A percentile compares a stretch with the other conserved stretches of the same genome.
Evolutionary conservation across 2,113 vertebrate species (phyloP).

Genomic region (Corvus hawaiiensis): DNA sequence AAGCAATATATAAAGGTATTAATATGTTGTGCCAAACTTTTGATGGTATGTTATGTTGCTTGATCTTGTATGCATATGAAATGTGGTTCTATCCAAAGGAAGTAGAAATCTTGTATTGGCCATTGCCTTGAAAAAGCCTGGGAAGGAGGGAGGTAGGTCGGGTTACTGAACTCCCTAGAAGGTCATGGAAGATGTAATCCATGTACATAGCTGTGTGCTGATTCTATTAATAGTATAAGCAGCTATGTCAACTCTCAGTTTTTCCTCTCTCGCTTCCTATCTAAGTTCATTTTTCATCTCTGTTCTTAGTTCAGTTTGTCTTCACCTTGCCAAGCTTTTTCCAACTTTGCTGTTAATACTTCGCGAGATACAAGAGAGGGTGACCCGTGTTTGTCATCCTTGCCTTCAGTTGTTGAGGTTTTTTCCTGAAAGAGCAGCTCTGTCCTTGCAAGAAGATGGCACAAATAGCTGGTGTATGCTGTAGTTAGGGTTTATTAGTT

Average conservation of each 20-base stretch:
- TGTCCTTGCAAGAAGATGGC: background rate
- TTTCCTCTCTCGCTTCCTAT: conserved; percentile 3
- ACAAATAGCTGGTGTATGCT: background rate
- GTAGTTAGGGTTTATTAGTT: background rate
- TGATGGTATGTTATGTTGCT: background rate
- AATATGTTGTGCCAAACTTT: background rate
- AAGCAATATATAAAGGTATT: background rate
- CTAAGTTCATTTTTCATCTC: background rate
- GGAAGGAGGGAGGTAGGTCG: background rate
- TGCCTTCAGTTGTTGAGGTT: background rate
- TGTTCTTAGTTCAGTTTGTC: background rate
- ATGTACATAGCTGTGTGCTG: background rate
- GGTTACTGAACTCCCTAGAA: background rate
- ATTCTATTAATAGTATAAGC: background rate
- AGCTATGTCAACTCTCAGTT: background rate
- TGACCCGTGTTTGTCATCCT: background rate
- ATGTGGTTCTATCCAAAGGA: background rate
- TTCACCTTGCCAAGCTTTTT: background rate
- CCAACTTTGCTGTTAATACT: background rate
- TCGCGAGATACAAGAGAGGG: background rate
- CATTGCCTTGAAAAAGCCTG: background rate
- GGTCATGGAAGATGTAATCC: background rate
- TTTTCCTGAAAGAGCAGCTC: background rate
- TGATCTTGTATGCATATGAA: background rate
- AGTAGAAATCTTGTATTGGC: background rate